These are phyloP conservation scores for Plagiodera versicolora DNA, from an alignment of 2,888 invertebrate species.

Conservation along the genomic window DNA sequence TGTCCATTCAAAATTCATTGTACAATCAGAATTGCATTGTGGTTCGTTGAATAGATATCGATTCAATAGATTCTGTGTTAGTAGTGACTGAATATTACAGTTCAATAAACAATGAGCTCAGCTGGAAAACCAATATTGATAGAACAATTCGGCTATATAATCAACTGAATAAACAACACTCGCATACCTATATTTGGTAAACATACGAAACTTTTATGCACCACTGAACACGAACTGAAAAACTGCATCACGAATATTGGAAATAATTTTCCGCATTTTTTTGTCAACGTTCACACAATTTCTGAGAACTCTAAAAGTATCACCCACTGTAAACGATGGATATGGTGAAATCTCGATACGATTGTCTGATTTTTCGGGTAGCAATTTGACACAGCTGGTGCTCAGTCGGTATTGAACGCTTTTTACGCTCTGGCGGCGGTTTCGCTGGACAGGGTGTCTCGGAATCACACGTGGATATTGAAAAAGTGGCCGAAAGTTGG, in stretches of 20 bases:
- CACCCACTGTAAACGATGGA: conserved; percentile 25
- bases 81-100: not conserved
- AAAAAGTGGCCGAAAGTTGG: no score
- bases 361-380: conserved; percentile 33
- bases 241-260: no score
- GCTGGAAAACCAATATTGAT: not conserved
- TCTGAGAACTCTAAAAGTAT: no score
- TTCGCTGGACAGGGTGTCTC: not conserved
- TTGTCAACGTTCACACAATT: not conserved
- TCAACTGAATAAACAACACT: not conserved
- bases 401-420: not conserved
- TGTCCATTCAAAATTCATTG: no score
- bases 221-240: no score
- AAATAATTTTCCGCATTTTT: not conserved
- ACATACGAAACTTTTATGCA: no score
- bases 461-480: no score
- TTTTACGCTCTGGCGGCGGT: not conserved
- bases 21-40: not conserved
- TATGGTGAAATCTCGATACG: conserved; percentile 32
- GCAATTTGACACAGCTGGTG: conserved; percentile 36
- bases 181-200: no score
- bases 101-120: not conserved
- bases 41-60: not conserved
- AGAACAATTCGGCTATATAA: not conserved
- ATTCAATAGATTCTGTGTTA: not conserved